Base-by-base conservation (phyloP, 2,797 vertebrate species). In the Botia kubotai region DNA sequence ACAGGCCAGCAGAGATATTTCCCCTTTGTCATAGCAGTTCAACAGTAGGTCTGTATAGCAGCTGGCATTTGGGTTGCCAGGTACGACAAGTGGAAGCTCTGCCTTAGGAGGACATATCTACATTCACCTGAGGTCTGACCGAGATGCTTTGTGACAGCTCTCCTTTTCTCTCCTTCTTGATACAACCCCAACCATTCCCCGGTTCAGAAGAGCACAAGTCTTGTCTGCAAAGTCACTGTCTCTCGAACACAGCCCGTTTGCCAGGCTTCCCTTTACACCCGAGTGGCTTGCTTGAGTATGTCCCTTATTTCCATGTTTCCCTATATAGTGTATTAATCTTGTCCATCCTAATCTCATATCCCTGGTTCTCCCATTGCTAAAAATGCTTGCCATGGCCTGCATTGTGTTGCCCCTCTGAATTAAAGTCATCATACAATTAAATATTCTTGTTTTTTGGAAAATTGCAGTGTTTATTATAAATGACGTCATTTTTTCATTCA, bases 71-170 rank as follows among this genome's bases (percentile, higher is more conserved):
- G 58, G 70, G 74, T 55, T 77, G 67, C 80, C 74, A 82, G 67
- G 71, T 73, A 79, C 81, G 85, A 85, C 72, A 85, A 68, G 67
- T 33, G 72, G 55, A 84, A 76, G 69, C 77, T 65, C 72, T 57
- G 65, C 70, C 67, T 48, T 67, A 33, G 69, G 73, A 83, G 79
- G 58, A 81, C 78, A 81, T 81, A 81, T 86, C 72, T 69, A 77
- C 75, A 84, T 80, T 84, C 78, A 85, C 71, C 60, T 23, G 72
- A 53, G 80, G 75, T 74, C 67, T 81, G 78, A 78, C 81, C 75
- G 48, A 83, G 77, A 82, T 29, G 14, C 66, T 65, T 65, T 26
- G 26, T 86, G 83, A 84, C 78, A 83, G 69, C 77, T 83, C 78
- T 83, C 72, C 78, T 84, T 82, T 76, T 67, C 75, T 84, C 39